Percentiles rank a stretch among this genome's conserved stretches.
These are phyloP conservation scores for Pardalotus punctatus DNA, from an alignment of 2,113 vertebrate genomes.

Conservation along the genomic window DNA sequence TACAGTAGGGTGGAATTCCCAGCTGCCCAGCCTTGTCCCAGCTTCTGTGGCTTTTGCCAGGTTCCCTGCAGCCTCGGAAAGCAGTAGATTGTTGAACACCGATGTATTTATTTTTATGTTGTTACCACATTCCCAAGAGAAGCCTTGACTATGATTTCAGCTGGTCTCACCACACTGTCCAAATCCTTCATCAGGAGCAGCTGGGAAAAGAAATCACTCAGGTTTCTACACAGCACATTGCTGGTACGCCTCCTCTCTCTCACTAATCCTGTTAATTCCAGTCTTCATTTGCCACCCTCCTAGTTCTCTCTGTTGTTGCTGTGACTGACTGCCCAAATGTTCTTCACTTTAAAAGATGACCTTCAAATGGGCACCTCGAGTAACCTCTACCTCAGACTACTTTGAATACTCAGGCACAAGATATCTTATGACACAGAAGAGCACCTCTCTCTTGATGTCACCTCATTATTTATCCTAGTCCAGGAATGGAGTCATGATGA, in stretches of 20 bases:
- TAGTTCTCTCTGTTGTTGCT: constrained; percentile 29
- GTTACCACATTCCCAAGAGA: constrained; percentile 44
- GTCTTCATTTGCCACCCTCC: not conserved
- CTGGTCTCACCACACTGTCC: constrained; percentile 56
- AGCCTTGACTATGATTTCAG: constrained; percentile 65
- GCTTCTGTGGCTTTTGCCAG: constrained; percentile 22
- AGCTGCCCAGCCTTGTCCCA: constrained; percentile 60
- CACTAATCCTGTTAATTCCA: constrained; percentile 67
- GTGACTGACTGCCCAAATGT: constrained; percentile 64
- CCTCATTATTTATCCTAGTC: not conserved
- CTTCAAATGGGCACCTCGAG: constrained; percentile 49
- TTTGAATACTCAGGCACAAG: not conserved
- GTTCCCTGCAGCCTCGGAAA: constrained; percentile 8
- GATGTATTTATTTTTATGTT: constrained; percentile 62
- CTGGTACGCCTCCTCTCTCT: not conserved
- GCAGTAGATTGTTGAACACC: constrained; percentile 47
- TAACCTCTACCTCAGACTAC: constrained; percentile 29
- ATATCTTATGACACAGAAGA: not conserved
- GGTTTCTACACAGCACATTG: constrained; percentile 26
- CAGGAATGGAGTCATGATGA: not conserved
- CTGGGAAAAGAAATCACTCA: constrained; percentile 64
- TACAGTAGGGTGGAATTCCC: constrained; percentile 21
- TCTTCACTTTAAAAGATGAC: constrained; percentile 63
- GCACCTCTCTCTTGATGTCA: not conserved
- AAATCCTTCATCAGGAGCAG: constrained; percentile 70